These are phyloP conservation scores for Drosophila kanapiae DNA, from an alignment of 1,140 invertebrate species.

Conservation along the genomic window DNA sequence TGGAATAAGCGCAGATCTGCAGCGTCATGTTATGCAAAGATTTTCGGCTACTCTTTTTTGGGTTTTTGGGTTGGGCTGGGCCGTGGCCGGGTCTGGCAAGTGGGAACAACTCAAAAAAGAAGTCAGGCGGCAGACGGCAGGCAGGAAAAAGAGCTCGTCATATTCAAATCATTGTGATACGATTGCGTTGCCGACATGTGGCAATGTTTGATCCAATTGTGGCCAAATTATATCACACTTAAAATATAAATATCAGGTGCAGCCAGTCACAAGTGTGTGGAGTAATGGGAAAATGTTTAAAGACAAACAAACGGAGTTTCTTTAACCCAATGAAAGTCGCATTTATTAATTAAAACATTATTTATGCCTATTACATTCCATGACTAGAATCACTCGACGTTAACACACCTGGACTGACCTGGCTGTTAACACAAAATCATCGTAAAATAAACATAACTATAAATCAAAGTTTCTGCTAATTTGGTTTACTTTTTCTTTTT, in stretches of 20 bases:
- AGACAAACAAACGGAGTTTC: background rate
- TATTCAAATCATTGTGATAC: conserved; percentile 42
- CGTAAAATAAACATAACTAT: conserved; percentile 61
- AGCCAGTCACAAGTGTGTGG: background rate
- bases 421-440: conserved; percentile 57
- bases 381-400: conserved; percentile 76
- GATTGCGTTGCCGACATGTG: conserved; percentile 23
- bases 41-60: conserved; percentile 44
- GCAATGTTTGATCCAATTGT: conserved; percentile 32
- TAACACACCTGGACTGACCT: conserved; percentile 28
- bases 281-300: background rate
- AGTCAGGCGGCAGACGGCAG: conserved; percentile 6
- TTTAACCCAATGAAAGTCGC: conserved; percentile 35
- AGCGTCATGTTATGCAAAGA: conserved; percentile 77
- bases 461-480: conserved; percentile 39
- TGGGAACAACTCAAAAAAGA: conserved; percentile 13
- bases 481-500: conserved; percentile 36
- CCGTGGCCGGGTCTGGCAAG: conserved; percentile 2
- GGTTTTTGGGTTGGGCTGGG: conserved; percentile 32
- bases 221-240: conserved; percentile 36
- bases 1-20: conserved; percentile 61
- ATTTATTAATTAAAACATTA: conserved; percentile 67
- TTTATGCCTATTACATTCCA: conserved; percentile 63
- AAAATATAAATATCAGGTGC: conserved; percentile 25
- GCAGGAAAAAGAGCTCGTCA: conserved; percentile 34